phyloP scores from a whole-genome alignment of 2,888 invertebrate species.

The Chrysomela aeneicollis region DNA sequence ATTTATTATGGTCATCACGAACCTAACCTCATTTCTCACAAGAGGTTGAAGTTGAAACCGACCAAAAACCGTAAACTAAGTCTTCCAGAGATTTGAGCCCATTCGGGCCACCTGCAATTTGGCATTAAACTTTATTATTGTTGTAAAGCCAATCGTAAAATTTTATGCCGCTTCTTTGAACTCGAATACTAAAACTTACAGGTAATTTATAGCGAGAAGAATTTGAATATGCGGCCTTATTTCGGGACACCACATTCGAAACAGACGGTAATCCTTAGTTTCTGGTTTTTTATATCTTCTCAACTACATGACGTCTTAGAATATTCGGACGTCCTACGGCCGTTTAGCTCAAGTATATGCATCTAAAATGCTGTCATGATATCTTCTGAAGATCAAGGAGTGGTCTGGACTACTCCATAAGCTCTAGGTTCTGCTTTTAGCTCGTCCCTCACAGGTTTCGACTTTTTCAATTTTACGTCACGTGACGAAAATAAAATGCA shows the following conservation, averaged over 20 bases:
- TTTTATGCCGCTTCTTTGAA: conserved; percentile 17
- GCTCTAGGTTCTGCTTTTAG: no score
- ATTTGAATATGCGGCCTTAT: not conserved
- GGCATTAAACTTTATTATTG: conserved; percentile 8
- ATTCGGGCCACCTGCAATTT: conserved; percentile 9
- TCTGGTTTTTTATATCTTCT: no score
- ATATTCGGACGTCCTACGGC: no score
- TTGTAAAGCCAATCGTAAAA: conserved; percentile 22
- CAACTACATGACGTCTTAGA: no score
- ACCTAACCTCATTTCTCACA: not conserved
- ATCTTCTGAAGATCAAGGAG: no score
- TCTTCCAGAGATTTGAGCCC: not conserved
- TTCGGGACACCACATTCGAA: not conserved
- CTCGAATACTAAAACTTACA: not conserved
- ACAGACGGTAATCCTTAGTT: no score
- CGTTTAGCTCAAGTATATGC: no score
- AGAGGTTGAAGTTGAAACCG: conserved; percentile 2
- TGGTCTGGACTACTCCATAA: no score
- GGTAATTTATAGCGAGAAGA: not conserved
- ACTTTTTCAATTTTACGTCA: no score
- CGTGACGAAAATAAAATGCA: no score
- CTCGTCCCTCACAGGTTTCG: no score
- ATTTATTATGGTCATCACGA: conserved; percentile 18
- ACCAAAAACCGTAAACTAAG: conserved; percentile 12
- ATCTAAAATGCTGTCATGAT: no score